A percentile compares a stretch with the other conserved stretches of the same genome.
These are phyloP conservation scores for Sorex maritimensis DNA, from an alignment of 2,797 vertebrate genomes.

Conservation along the genomic window DNA sequence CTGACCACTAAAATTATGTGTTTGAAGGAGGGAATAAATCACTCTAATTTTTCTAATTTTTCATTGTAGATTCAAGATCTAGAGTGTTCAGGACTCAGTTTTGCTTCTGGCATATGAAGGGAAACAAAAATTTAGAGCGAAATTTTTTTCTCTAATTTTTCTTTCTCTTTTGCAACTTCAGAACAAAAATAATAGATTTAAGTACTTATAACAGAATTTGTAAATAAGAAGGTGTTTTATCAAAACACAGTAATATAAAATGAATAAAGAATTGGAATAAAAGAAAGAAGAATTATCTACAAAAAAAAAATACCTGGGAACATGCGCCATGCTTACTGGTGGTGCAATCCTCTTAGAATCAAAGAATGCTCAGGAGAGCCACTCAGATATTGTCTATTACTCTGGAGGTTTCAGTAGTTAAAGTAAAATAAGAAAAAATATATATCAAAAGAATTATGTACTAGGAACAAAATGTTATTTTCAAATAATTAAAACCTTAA, in stretches of 20 bases:
- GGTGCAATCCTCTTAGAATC: conserved; percentile 5
- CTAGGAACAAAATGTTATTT: conserved; percentile 1
- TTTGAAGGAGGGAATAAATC: not conserved
- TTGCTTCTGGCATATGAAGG: no score
- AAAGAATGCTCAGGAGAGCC: not conserved
- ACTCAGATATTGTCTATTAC: not conserved
- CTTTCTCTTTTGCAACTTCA: no score
- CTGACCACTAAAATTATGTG: not conserved
- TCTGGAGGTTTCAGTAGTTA: not conserved
- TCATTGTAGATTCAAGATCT: no score
- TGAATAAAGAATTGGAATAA: not conserved
- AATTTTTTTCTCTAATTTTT: no score
- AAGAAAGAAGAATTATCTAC: not conserved
- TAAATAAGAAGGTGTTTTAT: not conserved
- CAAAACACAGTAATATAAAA: not conserved
- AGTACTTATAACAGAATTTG: not conserved
- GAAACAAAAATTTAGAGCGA: no score
- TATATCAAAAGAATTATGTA: not conserved
- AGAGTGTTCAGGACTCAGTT: no score
- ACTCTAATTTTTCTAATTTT: no score
- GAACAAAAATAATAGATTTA: not conserved
- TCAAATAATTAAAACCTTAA: not conserved
- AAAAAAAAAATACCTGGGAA: not conserved
- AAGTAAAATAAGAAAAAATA: not conserved
- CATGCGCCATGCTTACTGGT: not conserved